Conservation (phyloP, 2,888 invertebrate genomes). For the Mesopsocus fuscifrons region DNA sequence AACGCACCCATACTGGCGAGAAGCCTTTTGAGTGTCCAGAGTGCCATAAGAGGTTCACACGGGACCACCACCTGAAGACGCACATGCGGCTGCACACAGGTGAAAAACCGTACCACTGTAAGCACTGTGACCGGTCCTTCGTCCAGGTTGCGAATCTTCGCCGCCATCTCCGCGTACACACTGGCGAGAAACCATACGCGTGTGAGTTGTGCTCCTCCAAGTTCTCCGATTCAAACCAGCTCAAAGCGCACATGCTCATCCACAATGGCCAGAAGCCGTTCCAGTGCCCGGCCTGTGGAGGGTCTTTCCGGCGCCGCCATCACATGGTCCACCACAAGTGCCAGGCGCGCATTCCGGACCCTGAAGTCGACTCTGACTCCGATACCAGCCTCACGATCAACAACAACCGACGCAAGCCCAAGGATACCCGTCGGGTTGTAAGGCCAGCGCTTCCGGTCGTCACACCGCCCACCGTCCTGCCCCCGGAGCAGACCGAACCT, state of each 20-base stretch:
- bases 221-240: conserved; percentile 81
- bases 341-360: conserved; percentile 24
- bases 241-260: conserved; percentile 74
- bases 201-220: conserved; percentile 70
- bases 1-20: conserved; percentile 85
- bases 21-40: conserved; percentile 85
- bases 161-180: conserved; percentile 75
- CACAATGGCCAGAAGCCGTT: conserved; percentile 85
- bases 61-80: conserved; percentile 85
- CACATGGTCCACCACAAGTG: conserved; percentile 76
- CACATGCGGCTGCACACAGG: conserved; percentile 86
- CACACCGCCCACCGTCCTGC: conserved; percentile 19
- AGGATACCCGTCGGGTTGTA: conserved; percentile 32
- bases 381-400: conserved; percentile 13
- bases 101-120: conserved; percentile 82
- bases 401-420: conserved; percentile 25
- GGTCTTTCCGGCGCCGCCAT: conserved; percentile 66
- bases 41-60: conserved; percentile 80
- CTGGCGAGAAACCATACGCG: conserved; percentile 76
- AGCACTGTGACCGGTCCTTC: conserved; percentile 79
- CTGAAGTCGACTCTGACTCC: background rate
- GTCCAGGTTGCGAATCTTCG: conserved; percentile 85
- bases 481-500: conserved; percentile 79
- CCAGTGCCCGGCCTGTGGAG: conserved; percentile 57
- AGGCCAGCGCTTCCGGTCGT: conserved; percentile 30